These are phyloP conservation scores for Apogon talboti DNA, from an alignment of 2,797 vertebrate species.

Conservation along the genomic window DNA sequence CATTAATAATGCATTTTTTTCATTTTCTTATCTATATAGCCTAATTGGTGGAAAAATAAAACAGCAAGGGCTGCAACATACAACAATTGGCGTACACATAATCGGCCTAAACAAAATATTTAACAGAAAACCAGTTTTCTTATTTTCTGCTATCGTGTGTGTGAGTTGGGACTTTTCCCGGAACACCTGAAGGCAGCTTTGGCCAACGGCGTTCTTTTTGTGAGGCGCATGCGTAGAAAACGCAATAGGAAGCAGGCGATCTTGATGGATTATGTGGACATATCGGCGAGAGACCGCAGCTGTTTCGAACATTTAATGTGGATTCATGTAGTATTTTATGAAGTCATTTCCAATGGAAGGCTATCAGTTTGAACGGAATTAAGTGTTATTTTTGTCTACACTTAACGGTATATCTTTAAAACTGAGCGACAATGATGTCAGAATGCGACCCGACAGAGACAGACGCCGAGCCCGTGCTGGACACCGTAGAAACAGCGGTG, in stretches of 20 bases:
- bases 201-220: neutral
- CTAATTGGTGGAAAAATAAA: too few species aligned
- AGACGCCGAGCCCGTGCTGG: slow-evolving; percentile 54
- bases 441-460: slow-evolving; percentile 81
- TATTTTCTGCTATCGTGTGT: too few species aligned
- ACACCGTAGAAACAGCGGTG: slow-evolving; percentile 47
- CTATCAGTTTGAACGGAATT: slow-evolving; percentile 15
- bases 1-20: too few species aligned
- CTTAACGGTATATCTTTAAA: slow-evolving; percentile 15
- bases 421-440: slow-evolving; percentile 78
- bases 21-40: too few species aligned
- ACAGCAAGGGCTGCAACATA: too few species aligned
- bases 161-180: slow-evolving; percentile 2
- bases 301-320: slow-evolving; percentile 7
- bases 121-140: too few species aligned
- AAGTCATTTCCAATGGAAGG: slow-evolving; percentile 37
- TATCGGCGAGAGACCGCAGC: slow-evolving; percentile 29
- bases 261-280: slow-evolving; percentile 70
- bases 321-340: neutral
- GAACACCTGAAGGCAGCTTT: slow-evolving; percentile 51
- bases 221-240: slow-evolving; percentile 67
- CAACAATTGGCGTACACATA: too few species aligned
- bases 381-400: slow-evolving; percentile 6
- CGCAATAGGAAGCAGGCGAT: slow-evolving; percentile 69
- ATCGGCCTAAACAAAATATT: too few species aligned